Evolutionary conservation across 2,113 vertebrate species (phyloP).

Genomic region (Thermophis baileyi): DNA sequence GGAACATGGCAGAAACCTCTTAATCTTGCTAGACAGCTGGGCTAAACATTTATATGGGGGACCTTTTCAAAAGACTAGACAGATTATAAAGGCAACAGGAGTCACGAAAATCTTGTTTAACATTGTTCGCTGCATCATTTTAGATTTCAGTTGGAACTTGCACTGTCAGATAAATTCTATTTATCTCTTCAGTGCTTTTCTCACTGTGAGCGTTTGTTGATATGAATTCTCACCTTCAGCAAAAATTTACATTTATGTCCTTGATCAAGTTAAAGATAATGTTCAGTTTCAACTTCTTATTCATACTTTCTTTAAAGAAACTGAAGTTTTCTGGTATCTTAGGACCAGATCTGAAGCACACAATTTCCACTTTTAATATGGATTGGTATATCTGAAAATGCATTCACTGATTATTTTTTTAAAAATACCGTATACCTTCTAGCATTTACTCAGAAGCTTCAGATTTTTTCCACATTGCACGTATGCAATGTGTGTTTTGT

Average conservation of each 20-base stretch:
- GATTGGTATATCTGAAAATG: not conserved
- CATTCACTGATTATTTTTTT: not conserved
- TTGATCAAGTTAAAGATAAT: constrained; percentile 60
- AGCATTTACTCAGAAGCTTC: not conserved
- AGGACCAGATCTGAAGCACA: constrained; percentile 2
- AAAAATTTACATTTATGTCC: constrained; percentile 61
- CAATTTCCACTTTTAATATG: constrained; percentile 2
- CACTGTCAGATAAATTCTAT: constrained; percentile 68
- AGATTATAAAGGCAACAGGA: constrained; percentile 67
- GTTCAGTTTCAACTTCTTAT: constrained; percentile 47
- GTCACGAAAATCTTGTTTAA: constrained; percentile 68
- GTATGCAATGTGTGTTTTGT: not conserved
- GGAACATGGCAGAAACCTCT: constrained; percentile 54
- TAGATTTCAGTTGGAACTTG: constrained; percentile 65
- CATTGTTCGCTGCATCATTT: constrained; percentile 63
- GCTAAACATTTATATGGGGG: constrained; percentile 65
- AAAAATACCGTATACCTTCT: not conserved
- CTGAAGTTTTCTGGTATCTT: constrained; percentile 37
- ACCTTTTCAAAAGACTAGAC: constrained; percentile 65
- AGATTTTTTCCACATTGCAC: not conserved
- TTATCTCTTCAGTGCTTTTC: constrained; percentile 65
- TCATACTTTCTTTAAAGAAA: constrained; percentile 9
- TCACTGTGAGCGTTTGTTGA: constrained; percentile 55
- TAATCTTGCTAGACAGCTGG: constrained; percentile 65
- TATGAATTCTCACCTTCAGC: constrained; percentile 61